phyloP scores from a whole-genome alignment of 2,797 vertebrate species.

The Pipistrellus kuhlii region DNA sequence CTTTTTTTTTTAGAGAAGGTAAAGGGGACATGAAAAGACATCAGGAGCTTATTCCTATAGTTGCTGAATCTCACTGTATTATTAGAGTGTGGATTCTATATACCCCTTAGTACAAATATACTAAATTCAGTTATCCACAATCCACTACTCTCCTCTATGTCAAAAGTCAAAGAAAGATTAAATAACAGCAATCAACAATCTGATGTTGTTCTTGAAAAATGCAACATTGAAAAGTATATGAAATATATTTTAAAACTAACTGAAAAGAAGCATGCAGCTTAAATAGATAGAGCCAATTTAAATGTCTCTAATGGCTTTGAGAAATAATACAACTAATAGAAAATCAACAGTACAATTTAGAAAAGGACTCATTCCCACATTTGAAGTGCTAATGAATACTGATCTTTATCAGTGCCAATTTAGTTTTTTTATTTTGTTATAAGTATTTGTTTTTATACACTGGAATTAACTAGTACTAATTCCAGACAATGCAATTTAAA shows the following conservation, averaged over 20 bases:
- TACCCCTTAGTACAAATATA: not conserved
- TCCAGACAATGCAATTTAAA: slow-evolving; percentile 40
- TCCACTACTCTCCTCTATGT: not conserved
- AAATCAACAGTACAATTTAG: slow-evolving; percentile 7
- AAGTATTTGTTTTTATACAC: slow-evolving; percentile 36
- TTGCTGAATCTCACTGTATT: not conserved
- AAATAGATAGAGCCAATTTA: not conserved
- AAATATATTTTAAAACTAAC: not conserved
- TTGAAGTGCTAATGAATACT: slow-evolving; percentile 45
- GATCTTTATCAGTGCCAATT: slow-evolving; percentile 26
- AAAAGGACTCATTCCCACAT: slow-evolving; percentile 40
- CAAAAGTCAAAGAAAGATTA: slow-evolving; percentile 50
- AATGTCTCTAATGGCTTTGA: not conserved
- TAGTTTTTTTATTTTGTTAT: slow-evolving; percentile 47
- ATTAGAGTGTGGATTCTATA: not conserved
- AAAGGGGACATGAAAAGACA: not conserved
- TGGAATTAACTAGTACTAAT: slow-evolving; percentile 34
- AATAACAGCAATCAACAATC: not conserved
- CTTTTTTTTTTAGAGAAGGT: not conserved
- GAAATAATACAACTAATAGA: slow-evolving; percentile 24
- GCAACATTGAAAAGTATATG: not conserved
- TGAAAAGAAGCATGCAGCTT: slow-evolving; percentile 7
- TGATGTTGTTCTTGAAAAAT: slow-evolving; percentile 27
- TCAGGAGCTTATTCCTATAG: not conserved
- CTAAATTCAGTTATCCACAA: not conserved